Evolutionary conservation across 2,113 vertebrate genomes (phyloP).

Genomic region (Neomonachus schauinslandi): DNA sequence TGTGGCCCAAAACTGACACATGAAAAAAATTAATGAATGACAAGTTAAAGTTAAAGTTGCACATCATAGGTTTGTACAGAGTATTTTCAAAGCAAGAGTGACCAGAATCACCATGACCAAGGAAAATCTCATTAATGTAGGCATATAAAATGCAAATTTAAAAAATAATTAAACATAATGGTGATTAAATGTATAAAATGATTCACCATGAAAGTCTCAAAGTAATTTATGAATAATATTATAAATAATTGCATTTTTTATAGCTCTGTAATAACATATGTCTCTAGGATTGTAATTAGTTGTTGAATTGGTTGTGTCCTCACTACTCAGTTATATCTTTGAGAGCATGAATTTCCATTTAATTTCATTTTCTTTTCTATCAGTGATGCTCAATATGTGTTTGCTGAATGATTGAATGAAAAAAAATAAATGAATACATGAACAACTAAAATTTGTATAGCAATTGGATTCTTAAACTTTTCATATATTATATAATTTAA

Average conservation of each 20-base stretch:
- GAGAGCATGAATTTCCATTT: neutral
- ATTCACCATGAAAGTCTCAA: neutral
- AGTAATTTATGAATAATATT: slow-evolving; percentile 49
- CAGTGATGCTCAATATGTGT: neutral
- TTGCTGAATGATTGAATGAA: neutral
- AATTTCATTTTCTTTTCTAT: neutral
- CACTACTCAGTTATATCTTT: neutral
- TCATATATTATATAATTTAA: neutral
- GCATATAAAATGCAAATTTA: slow-evolving; percentile 52
- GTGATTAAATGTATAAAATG: slow-evolving; percentile 7
- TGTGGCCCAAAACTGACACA: neutral
- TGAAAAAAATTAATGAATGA: neutral
- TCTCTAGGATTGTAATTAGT: slow-evolving; percentile 8
- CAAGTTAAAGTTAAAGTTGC: neutral
- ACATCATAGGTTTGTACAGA: neutral
- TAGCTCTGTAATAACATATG: slow-evolving; percentile 16
- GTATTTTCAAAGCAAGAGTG: slow-evolving; percentile 33
- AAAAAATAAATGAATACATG: neutral
- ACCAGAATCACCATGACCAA: neutral
- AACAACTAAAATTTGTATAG: neutral
- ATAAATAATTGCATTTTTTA: slow-evolving; percentile 25
- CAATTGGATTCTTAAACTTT: neutral
- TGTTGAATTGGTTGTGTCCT: slow-evolving; percentile 6
- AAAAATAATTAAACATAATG: slow-evolving; percentile 42
- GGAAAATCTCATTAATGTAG: slow-evolving; percentile 51